These are phyloP conservation scores for Torymus aiolomorphi DNA, from an alignment of 2,888 invertebrate species.

Conservation along the genomic window DNA sequence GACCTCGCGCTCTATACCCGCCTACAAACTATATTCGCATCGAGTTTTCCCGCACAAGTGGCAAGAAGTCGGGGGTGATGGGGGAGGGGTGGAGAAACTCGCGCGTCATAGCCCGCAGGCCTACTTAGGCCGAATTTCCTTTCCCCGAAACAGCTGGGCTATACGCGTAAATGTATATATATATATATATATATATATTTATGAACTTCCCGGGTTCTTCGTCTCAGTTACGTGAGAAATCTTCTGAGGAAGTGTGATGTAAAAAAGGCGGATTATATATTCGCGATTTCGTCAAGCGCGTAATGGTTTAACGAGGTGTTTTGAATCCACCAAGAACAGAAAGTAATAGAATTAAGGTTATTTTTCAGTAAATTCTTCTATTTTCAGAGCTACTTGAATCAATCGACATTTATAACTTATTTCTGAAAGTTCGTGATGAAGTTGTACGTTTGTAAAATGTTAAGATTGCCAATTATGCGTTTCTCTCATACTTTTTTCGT, in stretches of 20 bases:
- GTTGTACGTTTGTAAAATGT: too few relatives aligned
- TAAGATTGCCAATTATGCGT: too few relatives aligned
- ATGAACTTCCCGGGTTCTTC: background rate
- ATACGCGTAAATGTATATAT: background rate
- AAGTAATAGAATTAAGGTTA: too few relatives aligned
- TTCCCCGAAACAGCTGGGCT: slow-evolving; percentile 25
- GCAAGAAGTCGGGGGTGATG: slow-evolving; percentile 1
- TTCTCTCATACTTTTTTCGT: too few relatives aligned
- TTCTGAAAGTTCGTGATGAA: too few relatives aligned
- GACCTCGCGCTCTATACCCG: background rate
- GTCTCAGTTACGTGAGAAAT: background rate
- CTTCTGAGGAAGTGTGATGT: background rate
- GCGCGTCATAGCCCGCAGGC: slow-evolving; percentile 14
- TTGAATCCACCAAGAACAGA: slow-evolving; percentile 4
- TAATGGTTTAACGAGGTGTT: slow-evolving; percentile 12
- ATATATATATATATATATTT: background rate
- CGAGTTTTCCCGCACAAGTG: too few relatives aligned
- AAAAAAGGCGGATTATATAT: background rate
- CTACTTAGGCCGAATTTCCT: slow-evolving; percentile 6
- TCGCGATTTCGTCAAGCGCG: slow-evolving; percentile 18
- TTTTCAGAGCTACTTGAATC: too few relatives aligned
- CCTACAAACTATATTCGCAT: background rate
- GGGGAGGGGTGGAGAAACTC: slow-evolving; percentile 17
- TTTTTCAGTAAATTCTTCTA: too few relatives aligned
- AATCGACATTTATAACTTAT: too few relatives aligned